Percentiles rank a stretch among this genome's conserved stretches.
Conservation (phyloP, 1,140 invertebrate species). For the Zaprionus vittiger region DNA sequence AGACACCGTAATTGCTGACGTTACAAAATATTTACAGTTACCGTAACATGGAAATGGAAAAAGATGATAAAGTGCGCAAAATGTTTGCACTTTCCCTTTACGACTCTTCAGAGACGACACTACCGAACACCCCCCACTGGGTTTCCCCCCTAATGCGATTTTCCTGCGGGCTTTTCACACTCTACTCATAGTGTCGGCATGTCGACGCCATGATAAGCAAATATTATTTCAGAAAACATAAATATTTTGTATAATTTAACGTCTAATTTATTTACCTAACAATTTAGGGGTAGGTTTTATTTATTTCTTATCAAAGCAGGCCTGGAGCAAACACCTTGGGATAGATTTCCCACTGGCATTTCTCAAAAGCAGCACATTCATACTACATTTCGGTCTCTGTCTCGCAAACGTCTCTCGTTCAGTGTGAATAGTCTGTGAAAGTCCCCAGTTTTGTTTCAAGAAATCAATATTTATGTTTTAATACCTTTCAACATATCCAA, state of each 20-base stretch:
- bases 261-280: conserved; percentile 51
- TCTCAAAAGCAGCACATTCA: conserved; percentile 53
- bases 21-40: conserved; percentile 80
- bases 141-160: neutral
- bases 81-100: conserved; percentile 82
- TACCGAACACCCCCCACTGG: conserved; percentile 2
- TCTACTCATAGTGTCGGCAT: conserved; percentile 24
- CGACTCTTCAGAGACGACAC: conserved; percentile 70
- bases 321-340: conserved; percentile 6
- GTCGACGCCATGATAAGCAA: conserved; percentile 71
- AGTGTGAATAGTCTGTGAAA: conserved; percentile 25
- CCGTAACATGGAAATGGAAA: conserved; percentile 68
- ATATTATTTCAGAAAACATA: conserved; percentile 33
- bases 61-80: conserved; percentile 81
- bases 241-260: conserved; percentile 52
- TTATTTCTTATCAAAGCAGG: conserved; percentile 4
- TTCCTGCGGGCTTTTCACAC: conserved; percentile 4
- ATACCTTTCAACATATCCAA: neutral
- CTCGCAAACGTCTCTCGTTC: conserved; percentile 21
- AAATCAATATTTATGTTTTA: conserved; percentile 11
- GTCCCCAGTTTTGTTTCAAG: neutral
- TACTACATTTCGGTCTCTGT: conserved; percentile 38
- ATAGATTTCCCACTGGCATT: conserved; percentile 52
- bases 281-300: neutral
- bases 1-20: conserved; percentile 74